Percentiles rank a stretch among this genome's conserved stretches.
phyloP scores from a whole-genome alignment of 1,140 invertebrate species.

The Charaxes varanes region DNA sequence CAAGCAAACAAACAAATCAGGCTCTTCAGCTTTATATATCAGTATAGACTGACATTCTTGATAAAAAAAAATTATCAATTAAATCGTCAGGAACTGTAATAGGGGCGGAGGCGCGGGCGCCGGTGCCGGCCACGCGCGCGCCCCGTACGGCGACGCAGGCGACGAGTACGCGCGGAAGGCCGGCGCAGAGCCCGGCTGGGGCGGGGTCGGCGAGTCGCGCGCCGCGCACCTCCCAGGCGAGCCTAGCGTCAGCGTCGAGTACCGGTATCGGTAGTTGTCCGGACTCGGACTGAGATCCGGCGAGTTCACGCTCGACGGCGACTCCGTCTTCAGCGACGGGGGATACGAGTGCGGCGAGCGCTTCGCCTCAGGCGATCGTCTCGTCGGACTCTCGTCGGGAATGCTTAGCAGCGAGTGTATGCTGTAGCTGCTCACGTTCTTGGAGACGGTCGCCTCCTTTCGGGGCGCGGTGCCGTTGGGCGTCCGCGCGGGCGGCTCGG shows the following conservation, averaged over 20 bases:
- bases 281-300: slow-evolving; percentile 60
- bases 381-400: slow-evolving; percentile 52
- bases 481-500: slow-evolving; percentile 23
- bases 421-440: slow-evolving; percentile 82
- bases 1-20: too few species aligned
- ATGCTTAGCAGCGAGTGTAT: slow-evolving; percentile 83
- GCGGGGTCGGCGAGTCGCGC: slow-evolving; percentile 36
- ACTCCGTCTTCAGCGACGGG: slow-evolving; percentile 53
- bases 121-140: slow-evolving; percentile 17
- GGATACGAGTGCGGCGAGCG: slow-evolving; percentile 51
- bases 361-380: slow-evolving; percentile 44
- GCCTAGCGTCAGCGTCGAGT: slow-evolving; percentile 36
- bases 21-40: too few species aligned
- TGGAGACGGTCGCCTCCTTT: slow-evolving; percentile 46
- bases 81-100: too few species aligned
- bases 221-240: slow-evolving; percentile 30
- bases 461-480: slow-evolving; percentile 39
- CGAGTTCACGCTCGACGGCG: slow-evolving; percentile 52
- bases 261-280: slow-evolving; percentile 50
- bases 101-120: slow-evolving; percentile 10
- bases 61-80: too few species aligned
- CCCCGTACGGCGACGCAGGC: slow-evolving; percentile 24
- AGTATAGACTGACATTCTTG: too few species aligned
- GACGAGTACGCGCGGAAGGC: slow-evolving; percentile 24
- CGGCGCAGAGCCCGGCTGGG: slow-evolving; percentile 29